A percentile compares a stretch with the other conserved stretches of the same genome.
These are phyloP conservation scores for Alauda arvensis DNA, from an alignment of 2,797 vertebrate genomes.

Conservation along the genomic window DNA sequence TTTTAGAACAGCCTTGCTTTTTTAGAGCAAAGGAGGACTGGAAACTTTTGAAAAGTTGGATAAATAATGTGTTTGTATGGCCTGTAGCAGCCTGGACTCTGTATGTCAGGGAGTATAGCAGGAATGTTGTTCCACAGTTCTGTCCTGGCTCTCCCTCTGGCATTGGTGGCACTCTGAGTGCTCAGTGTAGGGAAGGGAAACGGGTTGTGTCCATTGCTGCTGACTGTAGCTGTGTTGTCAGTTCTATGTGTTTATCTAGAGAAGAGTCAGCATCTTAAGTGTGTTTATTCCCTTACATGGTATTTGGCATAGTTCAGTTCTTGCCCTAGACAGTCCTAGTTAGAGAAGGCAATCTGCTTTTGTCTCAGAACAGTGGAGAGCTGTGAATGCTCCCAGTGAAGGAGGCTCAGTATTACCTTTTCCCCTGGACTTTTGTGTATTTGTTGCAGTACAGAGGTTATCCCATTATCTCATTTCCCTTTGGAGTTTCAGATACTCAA, in stretches of 20 bases:
- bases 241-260: background rate
- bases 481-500: background rate
- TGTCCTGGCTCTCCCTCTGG: background rate
- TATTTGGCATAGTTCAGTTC: background rate
- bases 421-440: background rate
- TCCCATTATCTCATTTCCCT: background rate
- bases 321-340: background rate
- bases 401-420: background rate
- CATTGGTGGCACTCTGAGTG: background rate
- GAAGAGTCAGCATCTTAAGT: background rate
- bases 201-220: background rate
- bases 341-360: background rate
- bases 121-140: background rate
- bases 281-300: background rate
- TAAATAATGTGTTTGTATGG: conserved; percentile 7
- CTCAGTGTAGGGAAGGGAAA: background rate
- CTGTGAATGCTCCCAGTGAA: background rate
- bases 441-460: background rate
- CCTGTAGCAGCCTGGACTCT: background rate
- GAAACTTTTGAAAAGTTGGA: conserved; percentile 5
- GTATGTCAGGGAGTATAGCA: background rate
- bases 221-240: background rate
- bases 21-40: background rate
- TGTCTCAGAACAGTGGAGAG: background rate
- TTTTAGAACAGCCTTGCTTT: conserved; percentile 4